These are phyloP conservation scores for Dasyornis broadbenti DNA, from an alignment of 2,113 vertebrate species.

Conservation along the genomic window DNA sequence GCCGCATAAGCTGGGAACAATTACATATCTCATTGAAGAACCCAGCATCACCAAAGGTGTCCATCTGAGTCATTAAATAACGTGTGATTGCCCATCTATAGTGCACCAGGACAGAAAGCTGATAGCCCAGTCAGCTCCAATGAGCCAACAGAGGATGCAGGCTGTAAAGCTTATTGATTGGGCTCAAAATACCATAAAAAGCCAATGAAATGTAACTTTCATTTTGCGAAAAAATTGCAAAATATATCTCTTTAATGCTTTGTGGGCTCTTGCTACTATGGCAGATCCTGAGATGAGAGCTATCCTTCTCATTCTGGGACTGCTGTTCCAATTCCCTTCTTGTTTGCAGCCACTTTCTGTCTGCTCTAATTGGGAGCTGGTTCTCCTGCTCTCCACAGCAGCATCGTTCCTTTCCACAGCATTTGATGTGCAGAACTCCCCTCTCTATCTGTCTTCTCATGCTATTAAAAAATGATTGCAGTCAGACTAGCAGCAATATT, in stretches of 20 bases:
- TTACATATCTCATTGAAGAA: slow-evolving; percentile 38
- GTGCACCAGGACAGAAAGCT: not conserved
- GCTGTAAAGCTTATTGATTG: slow-evolving; percentile 6
- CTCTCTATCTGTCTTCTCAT: not conserved
- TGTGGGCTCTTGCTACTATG: not conserved
- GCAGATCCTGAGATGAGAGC: not conserved
- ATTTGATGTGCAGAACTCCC: not conserved
- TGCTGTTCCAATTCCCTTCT: not conserved
- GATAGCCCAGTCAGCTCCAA: not conserved
- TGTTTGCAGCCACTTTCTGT: not conserved
- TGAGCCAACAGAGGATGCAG: not conserved
- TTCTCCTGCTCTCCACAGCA: not conserved
- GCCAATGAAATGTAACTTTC: slow-evolving; percentile 27
- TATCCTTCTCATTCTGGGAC: not conserved
- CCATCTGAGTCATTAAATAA: slow-evolving; percentile 18
- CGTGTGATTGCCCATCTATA: slow-evolving; percentile 1
- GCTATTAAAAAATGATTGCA: not conserved
- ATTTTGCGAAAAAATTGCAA: not conserved
- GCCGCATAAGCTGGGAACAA: slow-evolving; percentile 46
- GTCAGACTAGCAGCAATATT: not conserved
- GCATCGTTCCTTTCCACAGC: not conserved
- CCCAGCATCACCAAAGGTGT: not conserved
- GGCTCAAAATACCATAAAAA: slow-evolving; percentile 31
- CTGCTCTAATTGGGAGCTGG: not conserved
- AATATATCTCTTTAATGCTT: not conserved